A percentile compares a stretch with the other conserved stretches of the same genome.
These are phyloP conservation scores for Eurystomus gularis DNA, from an alignment of 2,113 vertebrate genomes.

Conservation along the genomic window DNA sequence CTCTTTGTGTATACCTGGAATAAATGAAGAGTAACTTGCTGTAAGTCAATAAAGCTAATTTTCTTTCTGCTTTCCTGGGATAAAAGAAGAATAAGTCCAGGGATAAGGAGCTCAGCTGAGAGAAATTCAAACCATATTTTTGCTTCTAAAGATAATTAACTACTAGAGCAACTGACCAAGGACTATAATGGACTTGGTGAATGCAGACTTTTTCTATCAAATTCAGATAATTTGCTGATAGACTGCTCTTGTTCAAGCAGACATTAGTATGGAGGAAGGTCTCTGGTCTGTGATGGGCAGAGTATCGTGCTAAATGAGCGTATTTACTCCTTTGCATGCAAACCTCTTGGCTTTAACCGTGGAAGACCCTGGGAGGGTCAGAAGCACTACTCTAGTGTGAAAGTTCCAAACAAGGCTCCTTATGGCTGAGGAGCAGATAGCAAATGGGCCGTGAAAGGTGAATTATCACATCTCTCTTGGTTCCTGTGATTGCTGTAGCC, in stretches of 20 bases:
- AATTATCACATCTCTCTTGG: neutral
- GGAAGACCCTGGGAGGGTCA: neutral
- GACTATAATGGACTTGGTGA: neutral
- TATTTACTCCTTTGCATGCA: neutral
- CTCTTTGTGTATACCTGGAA: neutral
- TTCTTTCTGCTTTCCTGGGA: slow-evolving; percentile 10
- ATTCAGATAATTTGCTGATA: neutral
- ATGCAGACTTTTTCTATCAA: neutral
- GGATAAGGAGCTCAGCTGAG: neutral
- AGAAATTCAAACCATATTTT: neutral
- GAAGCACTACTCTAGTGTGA: neutral
- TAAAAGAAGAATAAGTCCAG: neutral
- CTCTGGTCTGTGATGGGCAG: neutral
- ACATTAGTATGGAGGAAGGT: neutral
- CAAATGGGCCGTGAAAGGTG: neutral
- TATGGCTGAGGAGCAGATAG: neutral
- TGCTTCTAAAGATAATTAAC: neutral
- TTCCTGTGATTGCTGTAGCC: neutral
- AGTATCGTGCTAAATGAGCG: neutral
- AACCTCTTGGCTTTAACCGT: neutral
- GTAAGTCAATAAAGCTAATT: slow-evolving; percentile 57
- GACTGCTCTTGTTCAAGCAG: neutral
- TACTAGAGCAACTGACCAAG: neutral
- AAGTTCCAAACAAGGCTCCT: neutral
- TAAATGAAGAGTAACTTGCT: slow-evolving; percentile 46